A percentile compares a stretch with the other conserved stretches of the same genome.
Conservation (phyloP, 2,113 vertebrate genomes). For the Enhydra lutris region DNA sequence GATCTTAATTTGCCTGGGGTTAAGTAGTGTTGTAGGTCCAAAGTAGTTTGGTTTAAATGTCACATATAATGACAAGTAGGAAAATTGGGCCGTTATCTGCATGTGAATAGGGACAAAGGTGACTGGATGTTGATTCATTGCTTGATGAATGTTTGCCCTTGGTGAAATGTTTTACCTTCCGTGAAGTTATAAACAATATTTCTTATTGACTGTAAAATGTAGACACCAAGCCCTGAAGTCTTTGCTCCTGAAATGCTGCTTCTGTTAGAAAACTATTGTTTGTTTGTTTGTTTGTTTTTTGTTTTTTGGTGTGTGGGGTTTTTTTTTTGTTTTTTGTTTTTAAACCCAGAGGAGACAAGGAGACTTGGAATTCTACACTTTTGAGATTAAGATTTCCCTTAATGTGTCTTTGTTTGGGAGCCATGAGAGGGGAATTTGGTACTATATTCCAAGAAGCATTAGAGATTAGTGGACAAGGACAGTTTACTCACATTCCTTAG, state of each 20-base stretch:
- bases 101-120: constrained; percentile 40
- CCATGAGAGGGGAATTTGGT: background rate
- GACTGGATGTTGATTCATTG: constrained; percentile 47
- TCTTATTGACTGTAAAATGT: constrained; percentile 40
- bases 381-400: background rate
- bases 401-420: background rate
- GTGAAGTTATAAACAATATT: constrained; percentile 60
- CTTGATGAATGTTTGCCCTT: constrained; percentile 38
- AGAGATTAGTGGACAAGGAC: background rate
- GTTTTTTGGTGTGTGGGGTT: background rate
- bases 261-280: background rate
- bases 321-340: background rate
- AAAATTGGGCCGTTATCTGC: constrained; percentile 23
- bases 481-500: background rate
- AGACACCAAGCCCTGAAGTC: background rate
- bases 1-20: constrained; percentile 1
- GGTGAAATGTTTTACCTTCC: constrained; percentile 55
- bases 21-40: constrained; percentile 7
- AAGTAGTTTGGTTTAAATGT: constrained; percentile 52
- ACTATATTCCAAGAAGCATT: background rate
- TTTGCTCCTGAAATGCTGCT: background rate
- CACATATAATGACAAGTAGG: constrained; percentile 2
- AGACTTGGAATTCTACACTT: background rate
- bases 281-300: no score
- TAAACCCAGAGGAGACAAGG: background rate